Evolutionary conservation across 2,888 invertebrate genomes (phyloP), one percentile per base, ranked within the genome.

Genomic region (Geophilus truncorum): DNA sequence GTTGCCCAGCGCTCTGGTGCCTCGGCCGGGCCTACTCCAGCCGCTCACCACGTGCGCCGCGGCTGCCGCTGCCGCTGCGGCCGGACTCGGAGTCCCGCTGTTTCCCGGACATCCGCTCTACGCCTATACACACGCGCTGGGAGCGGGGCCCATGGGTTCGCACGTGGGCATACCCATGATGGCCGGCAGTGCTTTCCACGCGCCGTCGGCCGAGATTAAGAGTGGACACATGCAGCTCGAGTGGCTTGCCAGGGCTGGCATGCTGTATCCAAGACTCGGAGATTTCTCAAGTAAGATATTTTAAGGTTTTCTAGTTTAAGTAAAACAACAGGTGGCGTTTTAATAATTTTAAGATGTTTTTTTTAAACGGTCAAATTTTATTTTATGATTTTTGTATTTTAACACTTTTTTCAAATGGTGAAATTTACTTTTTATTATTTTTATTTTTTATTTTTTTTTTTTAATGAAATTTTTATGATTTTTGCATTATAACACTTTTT

Each of bases 231-330:
- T 82, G 82, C 83, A 83, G 40, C 82, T 83, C 40, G 84, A 84
- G 70, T 84, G 84, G 84, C 78, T 83, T 28, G 84, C 84, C 18
- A 75, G 84, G 34, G 82, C 83, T 9, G 84, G 84, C 9, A 82
- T 84, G 81, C 82, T 83, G 76, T 84, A 84, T 75, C 83, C 83
- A n/a, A 80, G 84, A n/a, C 81, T 83, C 12, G 83, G 83, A n/a
- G 83, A 83, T 75, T 82, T 81, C 30, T 79, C 83, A 80, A 83
- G 84, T 84, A 79, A 83, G 83, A 32, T 70, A 12, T 28, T 32
- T 32, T 9, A 32, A 32, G 9, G 5, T 9, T 21, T 62, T 62
- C 10, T 62, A 1, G 1, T 62, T n/a, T n/a, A n/a, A n/a, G n/a
- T n/a, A 4, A 45, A 45, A 45, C 12, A 45, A 45, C 12, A 45